Base-by-base conservation (phyloP, 1,140 invertebrate species). In the Calliopsis andreniformis region DNA sequence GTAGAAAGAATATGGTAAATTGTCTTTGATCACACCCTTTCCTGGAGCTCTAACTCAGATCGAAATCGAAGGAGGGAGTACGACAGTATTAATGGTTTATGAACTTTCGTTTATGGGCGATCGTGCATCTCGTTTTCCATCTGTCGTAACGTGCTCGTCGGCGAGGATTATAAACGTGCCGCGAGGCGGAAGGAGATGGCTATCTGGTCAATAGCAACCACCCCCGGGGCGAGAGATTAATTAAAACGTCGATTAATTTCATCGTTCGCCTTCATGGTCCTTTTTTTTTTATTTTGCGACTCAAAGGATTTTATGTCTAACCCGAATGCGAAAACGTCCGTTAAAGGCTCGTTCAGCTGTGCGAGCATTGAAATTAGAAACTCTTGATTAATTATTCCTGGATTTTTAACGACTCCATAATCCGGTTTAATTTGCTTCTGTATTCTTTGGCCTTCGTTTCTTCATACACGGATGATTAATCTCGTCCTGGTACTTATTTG, bases 211-310 rank as follows among this genome's bases (percentile, higher is more conserved):
- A 61, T 61, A 28, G 39, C 45, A 18, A 47, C 10, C 39, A 5
- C 16, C 20, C 35, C 12, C 20, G 16, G 23, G 32, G 55, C 55
- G 55, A 58, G 35, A 61, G 56, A 69, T 69, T 56, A 56, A 43
- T 67, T 67, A 42, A 55, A 53, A 39, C 14, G 30, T 35, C 49
- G 45, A 67, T 67, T 67, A 67, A 67, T 67, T 39, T 53, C 47
- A 35, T 39, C 32, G 42, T 67, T 16, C 14, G 47, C 32, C n/a
- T 67, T 42, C 20, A 7, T 16, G 20, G 25, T 14, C 12, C 14
- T 67, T 51, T 35, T n/a, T 49, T 28, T 64, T 20, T 30, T n/a
- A 4, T 53, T 23, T 18, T 20, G 28, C 3, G 4, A 28, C 16
- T 53, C 23, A 53, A 53, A 53, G 23, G 49, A 28, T 28, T 7